A percentile compares a stretch with the other conserved stretches of the same genome.
phyloP scores from a whole-genome alignment of 1,140 invertebrate species.

The Steinernema khuongi region DNA sequence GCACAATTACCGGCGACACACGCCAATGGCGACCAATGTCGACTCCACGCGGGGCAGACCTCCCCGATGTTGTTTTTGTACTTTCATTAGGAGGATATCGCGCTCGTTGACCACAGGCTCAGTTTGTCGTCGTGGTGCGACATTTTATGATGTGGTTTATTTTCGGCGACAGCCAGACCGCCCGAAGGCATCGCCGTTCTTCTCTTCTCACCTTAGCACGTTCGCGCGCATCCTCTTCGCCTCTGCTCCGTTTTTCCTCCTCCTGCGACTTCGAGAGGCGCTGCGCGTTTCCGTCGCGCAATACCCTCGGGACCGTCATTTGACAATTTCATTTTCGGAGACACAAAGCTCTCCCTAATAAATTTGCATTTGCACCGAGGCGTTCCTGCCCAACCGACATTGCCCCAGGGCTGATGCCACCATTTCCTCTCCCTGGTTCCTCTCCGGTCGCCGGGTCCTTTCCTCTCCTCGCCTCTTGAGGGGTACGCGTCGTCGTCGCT shows the following conservation, averaged over 20 bases:
- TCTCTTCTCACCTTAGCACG: neutral
- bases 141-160: neutral
- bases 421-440: neutral
- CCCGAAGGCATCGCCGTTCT: neutral
- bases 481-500: conserved; percentile 4
- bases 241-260: neutral
- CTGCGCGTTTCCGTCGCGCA: neutral
- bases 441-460: conserved; percentile 22
- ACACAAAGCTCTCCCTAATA: conserved; percentile 6
- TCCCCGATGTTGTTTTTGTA: no score
- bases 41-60: no score
- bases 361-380: conserved; percentile 12
- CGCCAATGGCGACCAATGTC: no score
- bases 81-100: no score
- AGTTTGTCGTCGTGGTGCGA: neutral
- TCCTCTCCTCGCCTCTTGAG: neutral
- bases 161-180: neutral
- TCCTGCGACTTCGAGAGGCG: neutral
- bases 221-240: neutral
- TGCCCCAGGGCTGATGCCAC: neutral
- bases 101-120: no score
- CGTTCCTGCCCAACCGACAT: neutral
- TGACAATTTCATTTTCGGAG: conserved; percentile 15
- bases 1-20: neutral
- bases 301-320: conserved; percentile 13